Conservation (phyloP, 1,140 invertebrate genomes). For the Lerema accius region DNA sequence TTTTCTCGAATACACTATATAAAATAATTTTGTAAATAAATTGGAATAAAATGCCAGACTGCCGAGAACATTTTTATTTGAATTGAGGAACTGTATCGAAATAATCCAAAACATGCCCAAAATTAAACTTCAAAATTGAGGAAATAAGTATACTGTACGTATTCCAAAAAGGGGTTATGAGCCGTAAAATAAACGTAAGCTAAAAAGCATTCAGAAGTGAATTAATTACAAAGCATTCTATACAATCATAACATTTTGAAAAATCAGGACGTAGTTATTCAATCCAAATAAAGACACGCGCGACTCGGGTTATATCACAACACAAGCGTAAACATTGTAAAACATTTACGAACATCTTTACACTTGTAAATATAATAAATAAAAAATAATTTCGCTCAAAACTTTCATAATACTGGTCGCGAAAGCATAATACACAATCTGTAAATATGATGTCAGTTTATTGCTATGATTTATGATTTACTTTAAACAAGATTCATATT, state of each 20-base stretch:
- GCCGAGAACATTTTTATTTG: slow-evolving; percentile 23
- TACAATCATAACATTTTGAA: no score
- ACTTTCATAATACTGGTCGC: slow-evolving; percentile 65
- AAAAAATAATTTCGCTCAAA: slow-evolving; percentile 44
- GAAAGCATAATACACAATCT: slow-evolving; percentile 41
- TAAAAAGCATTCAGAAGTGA: not conserved
- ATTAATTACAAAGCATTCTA: not conserved
- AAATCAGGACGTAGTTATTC: slow-evolving; percentile 1
- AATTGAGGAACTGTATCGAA: slow-evolving; percentile 5
- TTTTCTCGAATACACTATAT: slow-evolving; percentile 20
- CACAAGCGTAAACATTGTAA: slow-evolving; percentile 34
- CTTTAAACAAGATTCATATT: slow-evolving; percentile 49
- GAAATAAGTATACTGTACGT: no score
- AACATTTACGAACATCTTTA: slow-evolving; percentile 32
- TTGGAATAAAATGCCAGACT: slow-evolving; percentile 58
- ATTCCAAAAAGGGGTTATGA: not conserved
- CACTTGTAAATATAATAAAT: slow-evolving; percentile 38
- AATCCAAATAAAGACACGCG: not conserved
- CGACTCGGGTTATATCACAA: slow-evolving; percentile 42
- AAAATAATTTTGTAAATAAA: slow-evolving; percentile 58
- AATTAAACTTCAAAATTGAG: not conserved
- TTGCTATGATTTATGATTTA: slow-evolving; percentile 55
- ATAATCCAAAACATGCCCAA: not conserved
- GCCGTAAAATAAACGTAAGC: slow-evolving; percentile 4
- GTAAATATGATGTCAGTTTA: slow-evolving; percentile 49